Evolutionary conservation across 2,888 invertebrate species (phyloP), one percentile per base, ranked within the genome.

Genomic region (Cecidostiba fungosa): DNA sequence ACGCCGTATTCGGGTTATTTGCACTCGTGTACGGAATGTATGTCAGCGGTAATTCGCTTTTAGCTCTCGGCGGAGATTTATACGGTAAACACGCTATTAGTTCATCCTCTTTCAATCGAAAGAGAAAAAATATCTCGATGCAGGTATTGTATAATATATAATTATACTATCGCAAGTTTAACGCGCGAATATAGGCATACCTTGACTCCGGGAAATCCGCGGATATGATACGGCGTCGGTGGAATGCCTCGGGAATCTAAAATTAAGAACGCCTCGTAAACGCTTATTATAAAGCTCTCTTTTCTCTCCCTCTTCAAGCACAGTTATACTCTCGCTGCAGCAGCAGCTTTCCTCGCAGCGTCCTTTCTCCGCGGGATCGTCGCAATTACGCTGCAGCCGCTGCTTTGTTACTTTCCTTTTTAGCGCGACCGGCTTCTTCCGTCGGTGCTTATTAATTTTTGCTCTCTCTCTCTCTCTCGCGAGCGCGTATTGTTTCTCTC

Each of bases 261-360:
- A 90, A 89, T 90, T 89, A 90, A 90, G 90, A 90, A 87, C 89
- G 77, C 85, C 70, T 87, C 88, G 81, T 86, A 50, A 82, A 80
- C 88, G 84, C 87, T 89, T 87, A 88, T 89, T 89, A 88, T 85
- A 79, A 79, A 80, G 85, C 84, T 74, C 79, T 77, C 82, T 77
- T 69, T 47, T 87, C 81, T 77, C 69, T 77, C 82, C 62, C 47
- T 39, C 70, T 19, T n/a, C n/a, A n/a, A n/a, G n/a, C 19, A 4
- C 81, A 23, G 8, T 5, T 39, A 0, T 12, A 3, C 73, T 50
- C 1, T n/a, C 23, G 14, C 47, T 23, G 66, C 39, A 29, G 39
- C 62, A n/a, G n/a, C n/a, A n/a, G n/a, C n/a, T 62, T 62, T 62
- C 62, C 19, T 47, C 47, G n/a, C n/a, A 74, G 23, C 36, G 10